Evolutionary conservation across 1,140 invertebrate genomes (phyloP), one percentile per base, ranked within the genome.

Genomic region (Leptopilina clavipes): DNA sequence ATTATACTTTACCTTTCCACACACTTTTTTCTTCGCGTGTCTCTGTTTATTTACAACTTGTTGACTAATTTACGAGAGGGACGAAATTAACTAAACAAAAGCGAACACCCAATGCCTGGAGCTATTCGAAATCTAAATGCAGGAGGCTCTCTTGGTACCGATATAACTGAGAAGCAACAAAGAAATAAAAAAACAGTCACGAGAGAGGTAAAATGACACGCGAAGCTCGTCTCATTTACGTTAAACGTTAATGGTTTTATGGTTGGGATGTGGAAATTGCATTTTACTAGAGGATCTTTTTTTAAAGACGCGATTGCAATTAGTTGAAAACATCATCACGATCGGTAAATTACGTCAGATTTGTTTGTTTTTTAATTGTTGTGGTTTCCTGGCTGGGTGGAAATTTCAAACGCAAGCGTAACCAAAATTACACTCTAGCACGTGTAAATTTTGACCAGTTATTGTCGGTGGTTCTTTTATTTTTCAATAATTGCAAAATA

Each of bases 61-160:
- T 37, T 65, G 9, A 65, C 59, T 14, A 31, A 65, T 31, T 65
- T 31, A 65, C 22, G 19, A 25, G 19, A 25, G 22, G 59, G 22
- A 65, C 59, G 1, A 65, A 65, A 65, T 65, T 65, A 65, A 65
- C 59, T 65, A 65, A 65, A 65, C 59, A 65, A 65, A 65, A 65
- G 59, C 22, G 19, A 65, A 65, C 59, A 65, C 59, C 59, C 22
- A 8, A n/a, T 65, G 22, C 59, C 59, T 65, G 59, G 22, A 65
- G 59, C 59, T 65, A 65, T 65, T 65, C 59, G 12, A 14, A 65
- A 31, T 37, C 59, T 65, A 31, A 65, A 65, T 37, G n/a, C 25
- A n/a, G 19, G 25, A 8, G 59, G 59, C 6, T 52, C 48, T 65
- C 25, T 31, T 31, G 22, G 22, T 31, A 65, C 59, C 22, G 25